Evolutionary conservation across 2,113 vertebrate genomes (phyloP).

Genomic region (Paradoxurus hermaphroditus): DNA sequence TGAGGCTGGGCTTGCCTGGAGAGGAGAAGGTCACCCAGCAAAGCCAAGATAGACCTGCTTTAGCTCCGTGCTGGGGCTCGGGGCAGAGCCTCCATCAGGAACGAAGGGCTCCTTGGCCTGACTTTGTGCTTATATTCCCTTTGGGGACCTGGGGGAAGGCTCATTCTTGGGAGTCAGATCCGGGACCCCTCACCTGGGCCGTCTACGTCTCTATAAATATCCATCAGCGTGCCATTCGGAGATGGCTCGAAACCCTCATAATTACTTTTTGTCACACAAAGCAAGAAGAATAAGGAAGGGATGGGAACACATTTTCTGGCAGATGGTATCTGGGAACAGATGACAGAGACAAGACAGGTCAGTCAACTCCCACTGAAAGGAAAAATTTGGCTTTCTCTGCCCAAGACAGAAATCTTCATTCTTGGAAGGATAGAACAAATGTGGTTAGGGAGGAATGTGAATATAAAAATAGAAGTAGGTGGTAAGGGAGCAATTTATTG

Average conservation of each 20-base stretch:
- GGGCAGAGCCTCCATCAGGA: neutral
- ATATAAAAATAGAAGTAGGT: conserved; percentile 67
- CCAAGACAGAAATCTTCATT: conserved; percentile 50
- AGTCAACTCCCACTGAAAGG: conserved; percentile 69
- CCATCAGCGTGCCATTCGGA: neutral
- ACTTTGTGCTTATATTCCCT: neutral
- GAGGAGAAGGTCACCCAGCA: neutral
- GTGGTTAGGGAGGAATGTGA: conserved; percentile 37
- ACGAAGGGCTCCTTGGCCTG: neutral
- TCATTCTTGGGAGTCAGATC: neutral
- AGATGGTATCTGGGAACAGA: conserved; percentile 72
- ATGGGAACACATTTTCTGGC: conserved; percentile 59
- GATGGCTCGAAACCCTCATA: neutral
- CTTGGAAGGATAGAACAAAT: conserved; percentile 52
- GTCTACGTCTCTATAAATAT: neutral
- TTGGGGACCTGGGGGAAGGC: neutral
- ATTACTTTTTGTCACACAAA: conserved; percentile 44
- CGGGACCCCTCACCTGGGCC: neutral
- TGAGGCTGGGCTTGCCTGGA: neutral
- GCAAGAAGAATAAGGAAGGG: conserved; percentile 23
- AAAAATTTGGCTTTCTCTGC: conserved; percentile 50
- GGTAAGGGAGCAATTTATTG: conserved; percentile 50
- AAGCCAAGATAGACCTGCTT: neutral
- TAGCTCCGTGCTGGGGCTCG: neutral
- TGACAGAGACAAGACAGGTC: conserved; percentile 69